Conservation (phyloP, 2,113 vertebrate species). For the Cavia aperea region DNA sequence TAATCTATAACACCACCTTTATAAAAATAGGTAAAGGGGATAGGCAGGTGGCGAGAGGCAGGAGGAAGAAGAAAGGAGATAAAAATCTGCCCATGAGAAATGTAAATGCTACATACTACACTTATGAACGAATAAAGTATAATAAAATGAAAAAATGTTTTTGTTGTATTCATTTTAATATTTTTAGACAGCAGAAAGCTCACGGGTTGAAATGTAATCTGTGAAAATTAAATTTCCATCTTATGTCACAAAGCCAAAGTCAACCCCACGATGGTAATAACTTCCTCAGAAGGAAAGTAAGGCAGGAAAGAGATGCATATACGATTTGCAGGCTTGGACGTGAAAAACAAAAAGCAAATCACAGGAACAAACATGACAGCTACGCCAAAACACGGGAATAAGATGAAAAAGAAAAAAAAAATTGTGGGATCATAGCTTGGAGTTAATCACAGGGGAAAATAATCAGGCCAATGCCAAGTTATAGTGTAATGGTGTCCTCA, state of each 20-base stretch:
- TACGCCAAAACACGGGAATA: background rate
- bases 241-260: background rate
- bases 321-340: background rate
- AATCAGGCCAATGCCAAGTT: background rate
- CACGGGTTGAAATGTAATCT: background rate
- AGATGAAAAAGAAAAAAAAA: background rate
- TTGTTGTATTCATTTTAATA: background rate
- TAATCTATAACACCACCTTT: no score
- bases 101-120: background rate
- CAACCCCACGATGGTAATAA: background rate
- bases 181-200: background rate
- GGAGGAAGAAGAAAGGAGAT: background rate
- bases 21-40: no score
- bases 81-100: background rate
- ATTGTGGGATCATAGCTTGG: background rate
- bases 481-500: background rate
- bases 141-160: background rate
- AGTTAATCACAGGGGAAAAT: background rate
- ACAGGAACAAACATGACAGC: background rate
- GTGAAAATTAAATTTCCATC: background rate
- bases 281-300: background rate
- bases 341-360: background rate
- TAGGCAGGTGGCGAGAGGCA: no score
- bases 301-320: background rate
- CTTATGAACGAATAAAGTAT: background rate